Base-by-base conservation (phyloP, 2,888 invertebrate genomes). In the Cryptocephalus moraei region DNA sequence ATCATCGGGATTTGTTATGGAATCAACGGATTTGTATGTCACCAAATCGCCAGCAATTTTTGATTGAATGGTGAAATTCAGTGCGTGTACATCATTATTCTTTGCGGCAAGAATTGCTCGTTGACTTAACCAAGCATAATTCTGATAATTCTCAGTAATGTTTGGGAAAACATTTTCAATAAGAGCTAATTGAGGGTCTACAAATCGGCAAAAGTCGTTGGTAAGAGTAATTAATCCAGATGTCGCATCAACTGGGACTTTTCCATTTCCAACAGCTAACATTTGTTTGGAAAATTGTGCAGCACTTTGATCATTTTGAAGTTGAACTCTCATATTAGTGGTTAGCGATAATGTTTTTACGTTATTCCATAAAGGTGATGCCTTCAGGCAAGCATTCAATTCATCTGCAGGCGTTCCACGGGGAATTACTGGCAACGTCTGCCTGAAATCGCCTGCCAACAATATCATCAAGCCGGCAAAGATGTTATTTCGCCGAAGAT, bases 191-290 rank as follows among this genome's bases (percentile, higher is more conserved):
- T n/a, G n/a, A n/a, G n/a, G n/a, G n/a, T n/a, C n/a, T n/a, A n/a
- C n/a, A n/a, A n/a, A n/a, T n/a, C n/a, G n/a, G n/a, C n/a, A n/a
- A n/a, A n/a, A n/a, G n/a, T n/a, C n/a, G n/a, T n/a, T n/a, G n/a
- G n/a, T n/a, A n/a, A n/a, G n/a, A n/a, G n/a, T n/a, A n/a, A n/a
- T n/a, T n/a, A n/a, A n/a, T n/a, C n/a, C n/a, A n/a, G n/a, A n/a
- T n/a, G n/a, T n/a, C n/a, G n/a, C n/a, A n/a, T n/a, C n/a, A n/a
- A n/a, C n/a, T n/a, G n/a, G n/a, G n/a, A n/a, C n/a, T n/a, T n/a
- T n/a, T n/a, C 52, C 56, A 57, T 62, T 57, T 11, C 60, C 61
- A 50, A 62, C 57, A 43, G 52, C 54, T 1, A 61, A 43, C 43
- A 64, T 49, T 52, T 60, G 56, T 47, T 62, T 50, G 10, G 59